Evolutionary conservation across 2,797 vertebrate species (phyloP).

Genomic region (Tenualosa ilisha): DNA sequence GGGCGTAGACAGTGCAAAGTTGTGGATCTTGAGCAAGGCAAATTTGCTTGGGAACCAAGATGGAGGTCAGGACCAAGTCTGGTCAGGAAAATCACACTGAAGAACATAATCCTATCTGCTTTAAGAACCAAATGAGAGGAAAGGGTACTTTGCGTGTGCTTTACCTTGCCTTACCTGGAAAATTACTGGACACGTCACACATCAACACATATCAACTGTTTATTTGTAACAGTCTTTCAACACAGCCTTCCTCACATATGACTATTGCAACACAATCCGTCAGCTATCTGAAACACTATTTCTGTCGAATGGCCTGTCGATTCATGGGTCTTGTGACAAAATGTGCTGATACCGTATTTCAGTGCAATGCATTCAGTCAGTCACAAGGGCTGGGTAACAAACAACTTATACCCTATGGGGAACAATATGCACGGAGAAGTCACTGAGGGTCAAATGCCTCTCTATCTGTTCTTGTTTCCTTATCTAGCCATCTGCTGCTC

Average conservation of each 20-base stretch:
- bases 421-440: not conserved
- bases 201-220: not conserved
- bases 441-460: not conserved
- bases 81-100: not conserved
- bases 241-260: not conserved
- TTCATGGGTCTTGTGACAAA: not conserved
- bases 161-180: not conserved
- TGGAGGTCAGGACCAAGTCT: not conserved
- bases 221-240: not conserved
- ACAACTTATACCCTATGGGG: not conserved
- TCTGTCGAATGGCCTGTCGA: not conserved
- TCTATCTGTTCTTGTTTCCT: not conserved
- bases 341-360: not conserved
- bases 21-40: not conserved
- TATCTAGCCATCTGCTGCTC: not conserved
- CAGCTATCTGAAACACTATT: not conserved
- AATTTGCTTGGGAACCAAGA: not conserved
- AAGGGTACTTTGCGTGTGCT: not conserved
- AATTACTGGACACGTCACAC: not conserved
- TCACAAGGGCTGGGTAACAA: slow-evolving; percentile 7
- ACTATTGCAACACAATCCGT: not conserved
- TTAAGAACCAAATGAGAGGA: not conserved
- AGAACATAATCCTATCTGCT: not conserved
- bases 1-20: not conserved
- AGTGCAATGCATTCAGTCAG: not conserved